phyloP scores from a whole-genome alignment of 2,888 invertebrate genomes.

The Volucella inflata region DNA sequence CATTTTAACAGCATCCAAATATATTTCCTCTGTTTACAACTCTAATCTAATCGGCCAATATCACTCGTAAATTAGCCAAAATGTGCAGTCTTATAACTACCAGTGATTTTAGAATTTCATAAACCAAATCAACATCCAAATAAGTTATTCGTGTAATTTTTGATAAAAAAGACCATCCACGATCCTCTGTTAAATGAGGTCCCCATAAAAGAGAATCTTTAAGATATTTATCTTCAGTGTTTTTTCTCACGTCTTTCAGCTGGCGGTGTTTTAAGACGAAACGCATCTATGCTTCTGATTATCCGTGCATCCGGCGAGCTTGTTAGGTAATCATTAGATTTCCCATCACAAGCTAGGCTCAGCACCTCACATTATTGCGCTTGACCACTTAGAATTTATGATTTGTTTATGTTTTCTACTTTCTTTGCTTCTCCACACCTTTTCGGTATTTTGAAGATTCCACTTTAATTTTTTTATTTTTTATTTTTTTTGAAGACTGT shows the following conservation, averaged over 20 bases:
- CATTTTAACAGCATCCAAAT: conserved; percentile 48
- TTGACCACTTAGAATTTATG: conserved; percentile 66
- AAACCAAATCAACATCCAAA: conserved; percentile 30
- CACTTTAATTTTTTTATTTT: not conserved
- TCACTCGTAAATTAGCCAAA: conserved; percentile 66
- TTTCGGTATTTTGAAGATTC: conserved; percentile 1
- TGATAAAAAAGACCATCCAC: conserved; percentile 65
- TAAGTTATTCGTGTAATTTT: conserved; percentile 57
- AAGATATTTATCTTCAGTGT: conserved; percentile 57
- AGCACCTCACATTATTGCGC: conserved; percentile 50
- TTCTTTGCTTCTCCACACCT: conserved; percentile 23
- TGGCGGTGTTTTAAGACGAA: conserved; percentile 33
- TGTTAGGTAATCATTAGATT: conserved; percentile 61
- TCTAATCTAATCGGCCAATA: conserved; percentile 48
- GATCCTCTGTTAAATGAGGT: conserved; percentile 66
- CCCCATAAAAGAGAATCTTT: conserved; percentile 63
- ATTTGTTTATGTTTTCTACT: conserved; percentile 66
- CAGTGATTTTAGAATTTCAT: conserved; percentile 8
- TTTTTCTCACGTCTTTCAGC: conserved; percentile 51
- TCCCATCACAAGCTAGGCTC: conserved; percentile 48
- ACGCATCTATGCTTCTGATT: conserved; percentile 42
- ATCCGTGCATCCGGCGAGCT: conserved; percentile 28
- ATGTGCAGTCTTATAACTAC: conserved; percentile 42
- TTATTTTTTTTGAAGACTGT: not conserved
- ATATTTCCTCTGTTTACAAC: conserved; percentile 44